These are phyloP conservation scores for Lycaena phlaeas DNA, from an alignment of 2,888 invertebrate species.

Conservation along the genomic window DNA sequence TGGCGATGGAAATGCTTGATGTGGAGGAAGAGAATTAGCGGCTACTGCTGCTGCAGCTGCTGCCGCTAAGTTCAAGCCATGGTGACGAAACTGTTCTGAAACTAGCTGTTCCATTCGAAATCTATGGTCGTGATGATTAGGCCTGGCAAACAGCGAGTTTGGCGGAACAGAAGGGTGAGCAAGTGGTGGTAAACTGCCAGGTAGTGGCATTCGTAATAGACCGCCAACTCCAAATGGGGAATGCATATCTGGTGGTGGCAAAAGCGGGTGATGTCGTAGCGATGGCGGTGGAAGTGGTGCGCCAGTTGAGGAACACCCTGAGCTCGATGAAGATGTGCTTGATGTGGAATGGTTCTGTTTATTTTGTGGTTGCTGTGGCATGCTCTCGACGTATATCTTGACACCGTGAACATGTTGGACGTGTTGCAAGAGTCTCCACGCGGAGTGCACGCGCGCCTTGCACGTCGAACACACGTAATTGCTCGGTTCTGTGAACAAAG, in stretches of 20 bases:
- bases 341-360: slow-evolving; percentile 74
- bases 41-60: slow-evolving; percentile 82
- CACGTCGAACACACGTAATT: slow-evolving; percentile 96
- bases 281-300: slow-evolving; percentile 75
- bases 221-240: slow-evolving; percentile 83
- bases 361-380: slow-evolving; percentile 48
- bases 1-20: slow-evolving; percentile 75
- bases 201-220: slow-evolving; percentile 82
- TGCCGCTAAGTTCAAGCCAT: slow-evolving; percentile 83
- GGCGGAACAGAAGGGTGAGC: slow-evolving; percentile 81
- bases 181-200: slow-evolving; percentile 74
- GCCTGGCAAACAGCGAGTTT: slow-evolving; percentile 82
- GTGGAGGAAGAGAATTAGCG: slow-evolving; percentile 74
- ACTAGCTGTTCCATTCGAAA: slow-evolving; percentile 89
- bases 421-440: slow-evolving; percentile 96
- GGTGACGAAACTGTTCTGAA: slow-evolving; percentile 86
- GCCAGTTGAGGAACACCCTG: slow-evolving; percentile 66
- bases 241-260: slow-evolving; percentile 82
- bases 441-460: slow-evolving; percentile 92
- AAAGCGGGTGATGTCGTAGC: slow-evolving; percentile 77
- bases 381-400: slow-evolving; percentile 88
- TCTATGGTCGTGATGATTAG: slow-evolving; percentile 83
- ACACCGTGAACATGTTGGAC: slow-evolving; percentile 95
- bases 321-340: slow-evolving; percentile 71
- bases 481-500: slow-evolving; percentile 85